Base-by-base conservation (phyloP, 1,140 invertebrate species). In the Thaumatotibia leucotreta region DNA sequence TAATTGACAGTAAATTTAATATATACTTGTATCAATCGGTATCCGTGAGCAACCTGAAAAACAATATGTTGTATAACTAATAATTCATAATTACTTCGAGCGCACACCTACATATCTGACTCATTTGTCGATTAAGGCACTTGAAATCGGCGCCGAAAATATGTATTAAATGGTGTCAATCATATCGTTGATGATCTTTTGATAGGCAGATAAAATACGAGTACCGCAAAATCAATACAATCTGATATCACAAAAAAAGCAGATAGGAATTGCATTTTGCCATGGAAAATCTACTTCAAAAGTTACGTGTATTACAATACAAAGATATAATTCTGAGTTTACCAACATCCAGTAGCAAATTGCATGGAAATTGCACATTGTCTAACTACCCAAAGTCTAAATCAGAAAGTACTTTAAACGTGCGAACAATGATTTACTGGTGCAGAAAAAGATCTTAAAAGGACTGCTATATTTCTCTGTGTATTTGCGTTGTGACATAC, bases 11-110 rank as follows among this genome's bases (percentile, higher is more conserved):
- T 50, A 49, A 67, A 50, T 68, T 77, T 76, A 84, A 78, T 81
- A 86, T 82, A 80, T 90, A 90, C 88, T 90, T 90, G 84, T 76
- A 63, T 88, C 77, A 66, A 76, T 80, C 65, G 80, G 77, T 68
- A 80, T 79, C 80, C 74, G 70, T 77, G 86, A 83, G 70, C 79
- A 86, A 81, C 88, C 88, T 88, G 88, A 67, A 90, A 76, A 80
- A 80, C 62, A 83, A 74, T 73, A 73, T 69, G 39, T 72, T 31
- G 63, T 24, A 54, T 27, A 24, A 29, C 2, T 45, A 17, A 45
- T 45, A 45, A n/a, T n/a, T n/a, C n/a, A n/a, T n/a, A n/a, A 20
- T 45, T 6, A 45, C 5, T 9, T 1, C 17, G 39, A 3, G 20
- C 5, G 39, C n/a, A 45, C 39, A 20, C 39, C 6, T 17, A 45